These are phyloP conservation scores for Lithodes maja DNA, from an alignment of 2,888 invertebrate genomes.

Conservation along the genomic window DNA sequence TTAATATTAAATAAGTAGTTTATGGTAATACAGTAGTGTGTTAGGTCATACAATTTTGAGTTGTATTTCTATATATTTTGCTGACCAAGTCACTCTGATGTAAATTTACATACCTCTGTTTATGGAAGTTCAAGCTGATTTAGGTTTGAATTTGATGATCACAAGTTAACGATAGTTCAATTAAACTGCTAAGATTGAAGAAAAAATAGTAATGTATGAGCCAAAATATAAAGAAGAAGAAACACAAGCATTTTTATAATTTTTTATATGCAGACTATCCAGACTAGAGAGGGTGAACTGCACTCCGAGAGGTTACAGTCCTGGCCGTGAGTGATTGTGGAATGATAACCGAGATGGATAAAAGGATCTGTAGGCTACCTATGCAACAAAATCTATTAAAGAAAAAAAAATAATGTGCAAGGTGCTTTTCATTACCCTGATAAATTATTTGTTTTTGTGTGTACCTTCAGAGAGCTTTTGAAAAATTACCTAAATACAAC, in stretches of 20 bases:
- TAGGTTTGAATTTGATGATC: conserved; percentile 1
- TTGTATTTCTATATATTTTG: no score
- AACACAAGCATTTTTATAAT: no score
- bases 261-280: no score
- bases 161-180: conserved; percentile 1
- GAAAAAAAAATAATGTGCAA: neutral
- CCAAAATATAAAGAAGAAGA: neutral
- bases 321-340: conserved; percentile 32
- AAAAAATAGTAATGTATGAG: neutral
- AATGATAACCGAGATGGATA: conserved; percentile 4
- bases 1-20: no score
- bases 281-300: neutral
- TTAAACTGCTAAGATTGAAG: neutral
- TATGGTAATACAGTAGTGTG: no score
- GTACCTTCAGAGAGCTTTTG: no score
- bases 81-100: no score
- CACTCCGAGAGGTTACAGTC: neutral
- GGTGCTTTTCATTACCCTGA: neutral
- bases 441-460: no score
- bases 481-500: no score
- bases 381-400: conserved; percentile 15
- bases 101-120: no score
- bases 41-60: no score
- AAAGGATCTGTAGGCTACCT: conserved; percentile 22
- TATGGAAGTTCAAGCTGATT: no score